Conservation (phyloP, 2,797 vertebrate species). For the Urophycis tenuis region DNA sequence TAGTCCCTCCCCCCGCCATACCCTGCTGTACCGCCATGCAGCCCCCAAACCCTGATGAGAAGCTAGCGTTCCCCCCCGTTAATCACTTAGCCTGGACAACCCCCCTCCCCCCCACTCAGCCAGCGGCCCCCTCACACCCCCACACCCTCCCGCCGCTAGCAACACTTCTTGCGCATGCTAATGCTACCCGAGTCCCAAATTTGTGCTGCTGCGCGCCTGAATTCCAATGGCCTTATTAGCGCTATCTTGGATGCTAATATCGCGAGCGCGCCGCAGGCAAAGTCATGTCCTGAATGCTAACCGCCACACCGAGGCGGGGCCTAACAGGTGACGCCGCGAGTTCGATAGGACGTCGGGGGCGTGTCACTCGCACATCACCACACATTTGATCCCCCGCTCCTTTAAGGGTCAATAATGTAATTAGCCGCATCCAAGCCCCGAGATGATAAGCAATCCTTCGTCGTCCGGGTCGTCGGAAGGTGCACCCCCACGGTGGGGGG, state of each 20-base stretch:
- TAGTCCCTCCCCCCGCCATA: conserved; percentile 30
- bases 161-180: conserved; percentile 49
- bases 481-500: neutral
- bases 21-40: conserved; percentile 23
- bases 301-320: conserved; percentile 23
- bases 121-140: neutral
- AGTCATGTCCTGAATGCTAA: conserved; percentile 44
- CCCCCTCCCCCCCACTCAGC: conserved; percentile 19
- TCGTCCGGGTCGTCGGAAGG: neutral
- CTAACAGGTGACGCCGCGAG: conserved; percentile 19
- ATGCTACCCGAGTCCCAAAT: conserved; percentile 44
- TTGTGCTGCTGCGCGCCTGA: conserved; percentile 25
- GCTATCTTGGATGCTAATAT: conserved; percentile 52
- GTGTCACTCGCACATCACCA: neutral
- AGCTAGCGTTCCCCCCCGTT: conserved; percentile 47
- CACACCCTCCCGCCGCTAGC: conserved; percentile 20
- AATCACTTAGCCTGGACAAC: conserved; percentile 44
- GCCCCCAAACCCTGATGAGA: conserved; percentile 46
- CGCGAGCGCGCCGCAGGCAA: conserved; percentile 36
- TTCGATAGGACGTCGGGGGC: conserved; percentile 15
- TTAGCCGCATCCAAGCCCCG: neutral
- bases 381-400: conserved; percentile 17
- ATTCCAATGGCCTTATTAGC: conserved; percentile 56
- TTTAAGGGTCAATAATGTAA: neutral
- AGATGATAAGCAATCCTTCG: neutral